Evolutionary conservation across 2,113 vertebrate species (phyloP).

Genomic region (Rhizomys pruinosus): DNA sequence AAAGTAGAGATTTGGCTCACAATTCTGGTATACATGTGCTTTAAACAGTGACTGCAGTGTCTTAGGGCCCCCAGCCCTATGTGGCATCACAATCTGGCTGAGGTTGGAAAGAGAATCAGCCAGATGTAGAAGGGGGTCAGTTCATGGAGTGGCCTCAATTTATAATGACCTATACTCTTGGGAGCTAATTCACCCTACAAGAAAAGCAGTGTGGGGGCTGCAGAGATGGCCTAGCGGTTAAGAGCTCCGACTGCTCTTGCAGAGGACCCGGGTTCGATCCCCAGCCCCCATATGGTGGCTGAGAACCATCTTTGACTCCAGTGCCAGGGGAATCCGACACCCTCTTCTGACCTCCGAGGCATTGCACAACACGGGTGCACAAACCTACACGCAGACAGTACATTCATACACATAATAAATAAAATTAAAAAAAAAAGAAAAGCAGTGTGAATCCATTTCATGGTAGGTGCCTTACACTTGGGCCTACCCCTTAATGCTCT

Average conservation of each 20-base stretch:
- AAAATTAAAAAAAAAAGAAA: too few relatives aligned
- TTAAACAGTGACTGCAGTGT: not conserved
- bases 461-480: not conserved
- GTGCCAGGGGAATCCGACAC: too few relatives aligned
- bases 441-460: not conserved
- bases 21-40: not conserved
- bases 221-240: too few relatives aligned
- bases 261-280: too few relatives aligned
- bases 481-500: not conserved
- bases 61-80: not conserved
- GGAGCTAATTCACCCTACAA: not conserved
- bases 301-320: too few relatives aligned
- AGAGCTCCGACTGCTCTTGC: too few relatives aligned
- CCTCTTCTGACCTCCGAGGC: too few relatives aligned
- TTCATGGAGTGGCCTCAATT: not conserved
- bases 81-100: not conserved
- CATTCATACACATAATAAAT: too few relatives aligned
- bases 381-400: too few relatives aligned
- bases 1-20: not conserved
- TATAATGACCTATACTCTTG: not conserved
- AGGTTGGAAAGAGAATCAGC: not conserved
- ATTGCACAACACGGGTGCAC: too few relatives aligned
- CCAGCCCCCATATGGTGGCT: too few relatives aligned
- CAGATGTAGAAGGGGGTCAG: not conserved
- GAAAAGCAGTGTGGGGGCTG: too few relatives aligned